Percentiles rank a stretch among this genome's conserved stretches.
Conservation (phyloP, 2,113 vertebrate genomes). For the Dendrocopos noguchii region DNA sequence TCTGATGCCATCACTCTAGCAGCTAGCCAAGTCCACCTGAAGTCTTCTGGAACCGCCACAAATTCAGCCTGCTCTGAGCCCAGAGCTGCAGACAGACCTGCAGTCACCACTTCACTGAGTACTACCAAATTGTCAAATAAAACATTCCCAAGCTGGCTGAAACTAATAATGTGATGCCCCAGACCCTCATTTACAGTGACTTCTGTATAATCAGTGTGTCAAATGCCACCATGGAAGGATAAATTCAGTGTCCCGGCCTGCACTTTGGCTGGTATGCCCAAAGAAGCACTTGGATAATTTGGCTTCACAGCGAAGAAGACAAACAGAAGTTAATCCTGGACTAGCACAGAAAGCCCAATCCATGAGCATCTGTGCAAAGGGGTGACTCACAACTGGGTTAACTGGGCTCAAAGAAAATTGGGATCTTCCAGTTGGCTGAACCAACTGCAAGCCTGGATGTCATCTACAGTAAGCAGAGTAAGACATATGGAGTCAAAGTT, state of each 20-base stretch:
- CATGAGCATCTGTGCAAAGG: neutral
- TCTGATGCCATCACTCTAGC: neutral
- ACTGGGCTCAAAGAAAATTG: neutral
- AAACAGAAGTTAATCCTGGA: neutral
- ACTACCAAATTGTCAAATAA: fast-evolving
- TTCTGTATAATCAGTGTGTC: neutral
- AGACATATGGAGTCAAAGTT: neutral
- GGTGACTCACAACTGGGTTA: neutral
- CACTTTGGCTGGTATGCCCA: neutral
- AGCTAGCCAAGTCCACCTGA: neutral
- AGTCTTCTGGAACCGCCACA: neutral
- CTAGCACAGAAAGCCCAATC: neutral
- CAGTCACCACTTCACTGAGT: neutral
- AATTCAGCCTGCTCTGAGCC: neutral
- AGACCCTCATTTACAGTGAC: neutral
- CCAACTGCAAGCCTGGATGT: neutral
- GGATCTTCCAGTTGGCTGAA: neutral
- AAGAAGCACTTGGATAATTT: neutral
- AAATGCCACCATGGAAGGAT: neutral
- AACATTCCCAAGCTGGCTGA: neutral
- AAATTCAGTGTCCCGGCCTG: neutral
- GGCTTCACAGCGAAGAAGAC: neutral
- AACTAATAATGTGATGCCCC: neutral
- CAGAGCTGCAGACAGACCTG: neutral
- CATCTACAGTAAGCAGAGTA: neutral